These are phyloP conservation scores for Macrosoma leucophasiata DNA, from an alignment of 2,888 invertebrate genomes.

Conservation along the genomic window DNA sequence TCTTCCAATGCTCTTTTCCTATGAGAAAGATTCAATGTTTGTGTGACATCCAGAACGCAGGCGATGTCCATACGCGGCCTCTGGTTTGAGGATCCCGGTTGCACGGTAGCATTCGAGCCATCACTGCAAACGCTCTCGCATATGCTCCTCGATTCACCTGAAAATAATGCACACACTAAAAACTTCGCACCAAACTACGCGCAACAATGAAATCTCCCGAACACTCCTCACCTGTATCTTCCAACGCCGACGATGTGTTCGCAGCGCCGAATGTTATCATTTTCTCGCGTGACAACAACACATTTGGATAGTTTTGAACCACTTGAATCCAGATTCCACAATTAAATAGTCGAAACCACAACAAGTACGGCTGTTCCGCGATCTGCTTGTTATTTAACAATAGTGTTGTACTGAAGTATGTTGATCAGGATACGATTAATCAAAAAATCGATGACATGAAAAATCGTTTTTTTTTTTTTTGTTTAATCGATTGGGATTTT, in stretches of 20 bases:
- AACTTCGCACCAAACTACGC: constrained; percentile 18
- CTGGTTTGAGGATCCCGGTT: constrained; percentile 52
- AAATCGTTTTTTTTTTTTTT: too few relatives aligned
- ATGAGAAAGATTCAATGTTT: constrained; percentile 82
- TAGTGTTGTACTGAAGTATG: constrained; percentile 42
- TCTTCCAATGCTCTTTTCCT: constrained; percentile 90
- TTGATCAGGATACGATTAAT: too few relatives aligned
- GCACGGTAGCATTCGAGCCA: constrained; percentile 70
- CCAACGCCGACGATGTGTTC: constrained; percentile 53
- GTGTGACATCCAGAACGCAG: constrained; percentile 88
- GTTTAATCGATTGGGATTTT: too few relatives aligned
- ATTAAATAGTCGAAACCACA: constrained; percentile 37
- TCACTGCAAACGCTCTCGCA: constrained; percentile 72
- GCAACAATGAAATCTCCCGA: constrained; percentile 32
- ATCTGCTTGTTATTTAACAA: constrained; percentile 60
- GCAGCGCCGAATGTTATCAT: constrained; percentile 69
- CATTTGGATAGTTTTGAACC: constrained; percentile 53
- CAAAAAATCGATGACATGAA: too few relatives aligned
- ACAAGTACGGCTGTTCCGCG: constrained; percentile 26
- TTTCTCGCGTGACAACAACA: constrained; percentile 50
- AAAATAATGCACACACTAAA: constrained; percentile 26
- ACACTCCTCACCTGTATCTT: constrained; percentile 55
- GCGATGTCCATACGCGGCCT: constrained; percentile 90
- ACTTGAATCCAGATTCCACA: constrained; percentile 43
- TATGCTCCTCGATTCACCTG: constrained; percentile 70